Evolutionary conservation across 2,888 invertebrate genomes (phyloP), one percentile per base, ranked within the genome.

Genomic region (Saturnia japonica): DNA sequence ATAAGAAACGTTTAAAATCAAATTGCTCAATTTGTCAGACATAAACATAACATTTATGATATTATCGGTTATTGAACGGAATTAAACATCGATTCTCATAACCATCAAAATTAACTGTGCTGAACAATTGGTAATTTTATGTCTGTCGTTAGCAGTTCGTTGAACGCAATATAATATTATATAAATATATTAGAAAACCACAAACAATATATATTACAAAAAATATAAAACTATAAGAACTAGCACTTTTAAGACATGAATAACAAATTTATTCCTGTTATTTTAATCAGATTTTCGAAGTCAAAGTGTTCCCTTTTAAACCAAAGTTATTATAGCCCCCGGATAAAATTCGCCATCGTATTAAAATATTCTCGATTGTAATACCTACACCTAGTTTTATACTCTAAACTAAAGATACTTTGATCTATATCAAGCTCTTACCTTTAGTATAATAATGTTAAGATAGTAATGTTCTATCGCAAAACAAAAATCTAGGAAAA

Each of bases 21-120:
- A 75, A 75, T 73, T 74, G 72, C 73, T 78, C 78, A 78, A 78
- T 80, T 80, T 80, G 77, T 79, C 78, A 76, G 74, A 76, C 73
- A 72, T 75, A 71, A 78, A 78, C 77, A 77, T 68, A 47, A 68
- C 47, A 68, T 70, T 70, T 42, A 51, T 34, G 68, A 64, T 54
- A 62, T 68, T 62, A 51, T 60, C 68, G 45, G 57, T 67, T 42
- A 64, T 64, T 47, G 62, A 62, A 68, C 62, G 62, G 68, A 68
- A 68, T 71, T 62, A 68, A 71, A 40, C 51, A 62, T 22, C 62
- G 51, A 22, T 68, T 68, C 57, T 68, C 34, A 45, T 68, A 45
- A 68, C 70, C 25, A 70, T 70, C 64, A 47, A 71, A 71, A 68
- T 68, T 51, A 68, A 64, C 51, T 68, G 64, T 28, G 64, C 47